Conservation (phyloP, 2,888 invertebrate genomes). For the Dasysyrphus albostriatus region DNA sequence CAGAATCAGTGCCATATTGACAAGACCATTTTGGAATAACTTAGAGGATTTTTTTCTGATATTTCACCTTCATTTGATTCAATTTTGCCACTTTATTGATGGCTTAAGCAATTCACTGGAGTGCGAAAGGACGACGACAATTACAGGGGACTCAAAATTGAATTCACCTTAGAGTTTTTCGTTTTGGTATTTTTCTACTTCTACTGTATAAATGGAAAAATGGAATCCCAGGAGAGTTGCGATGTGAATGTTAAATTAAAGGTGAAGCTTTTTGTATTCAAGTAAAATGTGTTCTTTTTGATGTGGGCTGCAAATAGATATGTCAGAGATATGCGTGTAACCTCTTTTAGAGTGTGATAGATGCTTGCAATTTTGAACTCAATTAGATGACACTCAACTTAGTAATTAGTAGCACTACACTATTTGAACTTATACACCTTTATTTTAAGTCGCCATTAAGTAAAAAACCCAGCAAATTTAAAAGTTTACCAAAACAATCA, state of each 20-base stretch:
- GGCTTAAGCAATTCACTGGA: conserved; percentile 72
- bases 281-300: not conserved
- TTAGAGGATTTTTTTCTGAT: conserved; percentile 49
- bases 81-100: conserved; percentile 72
- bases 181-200: not conserved
- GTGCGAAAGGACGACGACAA: conserved; percentile 73
- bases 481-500: too few species aligned
- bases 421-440: too few species aligned
- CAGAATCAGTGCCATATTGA: conserved; percentile 52
- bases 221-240: not conserved
- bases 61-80: conserved; percentile 72
- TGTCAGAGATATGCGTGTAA: not conserved
- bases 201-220: not conserved
- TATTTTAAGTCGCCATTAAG: too few species aligned
- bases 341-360: not conserved
- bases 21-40: conserved; percentile 65
- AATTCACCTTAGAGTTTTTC: conserved; percentile 44
- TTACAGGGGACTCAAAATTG: conserved; percentile 62
- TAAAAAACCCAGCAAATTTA: too few species aligned
- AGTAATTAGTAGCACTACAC: too few species aligned
- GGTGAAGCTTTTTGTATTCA: not conserved
- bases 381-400: too few species aligned
- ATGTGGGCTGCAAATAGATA: not conserved
- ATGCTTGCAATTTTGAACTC: not conserved
- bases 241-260: not conserved